These are phyloP conservation scores for Lucifuga dentata DNA, from an alignment of 2,113 vertebrate species.

Conservation along the genomic window DNA sequence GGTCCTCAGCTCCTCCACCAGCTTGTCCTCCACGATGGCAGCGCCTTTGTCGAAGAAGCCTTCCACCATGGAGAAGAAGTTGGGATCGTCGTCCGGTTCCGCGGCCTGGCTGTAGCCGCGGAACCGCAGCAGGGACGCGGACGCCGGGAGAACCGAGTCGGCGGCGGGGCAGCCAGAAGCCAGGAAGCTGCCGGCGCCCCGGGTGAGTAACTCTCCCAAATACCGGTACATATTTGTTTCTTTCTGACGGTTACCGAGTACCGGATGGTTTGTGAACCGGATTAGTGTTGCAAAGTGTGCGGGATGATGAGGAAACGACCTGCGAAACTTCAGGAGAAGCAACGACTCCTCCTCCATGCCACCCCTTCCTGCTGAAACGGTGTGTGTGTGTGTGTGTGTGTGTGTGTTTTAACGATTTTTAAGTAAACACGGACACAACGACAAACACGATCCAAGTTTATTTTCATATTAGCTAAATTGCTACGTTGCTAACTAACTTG, in stretches of 20 bases:
- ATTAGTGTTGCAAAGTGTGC: rapidly evolving
- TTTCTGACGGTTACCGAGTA: not conserved
- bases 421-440: no score
- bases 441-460: no score
- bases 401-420: no score
- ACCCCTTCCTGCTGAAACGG: conserved; percentile 51
- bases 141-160: conserved; percentile 49
- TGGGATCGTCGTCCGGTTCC: conserved; percentile 87
- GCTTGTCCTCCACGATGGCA: conserved; percentile 93
- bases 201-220: conserved; percentile 85
- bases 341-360: conserved; percentile 53
- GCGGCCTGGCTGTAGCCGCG: conserved; percentile 89
- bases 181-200: conserved; percentile 73
- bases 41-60: conserved; percentile 95
- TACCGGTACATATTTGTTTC: conserved; percentile 85
- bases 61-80: conserved; percentile 98
- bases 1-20: conserved; percentile 89
- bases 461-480: no score
- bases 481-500: no score
- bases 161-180: conserved; percentile 53
- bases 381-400: conserved; percentile 1
- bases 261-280: not conserved
- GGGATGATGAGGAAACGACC: conserved; percentile 6
- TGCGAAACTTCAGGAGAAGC: not conserved
- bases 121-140: conserved; percentile 61